Conservation (phyloP, 2,797 vertebrate genomes). For the Intellagama lesueurii region DNA sequence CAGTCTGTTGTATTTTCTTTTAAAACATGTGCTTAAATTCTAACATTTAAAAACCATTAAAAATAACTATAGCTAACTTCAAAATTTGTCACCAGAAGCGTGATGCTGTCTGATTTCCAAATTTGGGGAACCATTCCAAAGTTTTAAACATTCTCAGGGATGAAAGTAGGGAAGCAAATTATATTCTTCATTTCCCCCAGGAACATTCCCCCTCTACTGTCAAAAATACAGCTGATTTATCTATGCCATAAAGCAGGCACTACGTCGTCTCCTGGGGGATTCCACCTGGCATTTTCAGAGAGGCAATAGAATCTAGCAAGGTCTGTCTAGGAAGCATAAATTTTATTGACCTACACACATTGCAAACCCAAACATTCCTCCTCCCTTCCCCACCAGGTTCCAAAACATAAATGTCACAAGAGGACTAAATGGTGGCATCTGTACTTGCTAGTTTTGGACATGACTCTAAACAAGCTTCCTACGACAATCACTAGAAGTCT, state of each 20-base stretch:
- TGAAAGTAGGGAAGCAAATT: constrained; percentile 57
- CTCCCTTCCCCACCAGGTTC: not conserved
- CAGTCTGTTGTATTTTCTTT: too few relatives aligned
- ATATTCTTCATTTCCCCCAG: constrained; percentile 58
- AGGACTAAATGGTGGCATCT: constrained; percentile 5
- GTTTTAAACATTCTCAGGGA: constrained; percentile 52
- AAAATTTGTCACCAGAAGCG: too few relatives aligned
- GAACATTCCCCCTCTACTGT: too few relatives aligned
- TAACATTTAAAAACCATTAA: not conserved
- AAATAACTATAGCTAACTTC: not conserved
- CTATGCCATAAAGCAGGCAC: constrained; percentile 69
- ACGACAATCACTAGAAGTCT: not conserved
- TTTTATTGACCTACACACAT: constrained; percentile 61
- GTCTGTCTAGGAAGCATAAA: constrained; percentile 72
- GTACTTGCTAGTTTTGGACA: not conserved
- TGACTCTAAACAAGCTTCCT: not conserved
- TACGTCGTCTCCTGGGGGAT: constrained; percentile 65
- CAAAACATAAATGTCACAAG: constrained; percentile 42
- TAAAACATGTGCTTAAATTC: not conserved
- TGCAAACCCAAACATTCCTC: constrained; percentile 55
- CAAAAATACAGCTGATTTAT: constrained; percentile 67
- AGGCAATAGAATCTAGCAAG: constrained; percentile 68
- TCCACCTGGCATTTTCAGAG: constrained; percentile 61
- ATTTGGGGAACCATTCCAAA: constrained; percentile 34
- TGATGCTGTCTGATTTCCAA: not conserved